Conservation (phyloP, 2,113 vertebrate species). For the Clarias gariepinus region DNA sequence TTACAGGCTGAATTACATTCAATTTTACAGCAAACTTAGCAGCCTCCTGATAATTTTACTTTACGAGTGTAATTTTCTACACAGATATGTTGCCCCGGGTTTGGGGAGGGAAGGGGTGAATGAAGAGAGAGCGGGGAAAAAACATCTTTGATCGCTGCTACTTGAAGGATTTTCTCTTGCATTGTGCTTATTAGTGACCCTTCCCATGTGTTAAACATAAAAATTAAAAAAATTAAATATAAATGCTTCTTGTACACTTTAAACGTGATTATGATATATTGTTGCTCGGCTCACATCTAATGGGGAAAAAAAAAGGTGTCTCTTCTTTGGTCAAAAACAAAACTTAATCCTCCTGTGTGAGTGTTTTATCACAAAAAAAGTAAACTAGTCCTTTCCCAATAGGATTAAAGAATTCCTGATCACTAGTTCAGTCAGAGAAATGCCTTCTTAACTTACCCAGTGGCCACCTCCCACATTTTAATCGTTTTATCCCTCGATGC, state of each 20-base stretch:
- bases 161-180: neutral
- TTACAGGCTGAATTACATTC: neutral
- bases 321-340: neutral
- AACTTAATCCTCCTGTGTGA: neutral
- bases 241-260: neutral
- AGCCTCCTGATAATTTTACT: neutral
- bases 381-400: neutral
- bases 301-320: neutral
- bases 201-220: neutral
- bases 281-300: neutral
- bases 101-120: neutral
- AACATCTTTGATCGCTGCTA: neutral
- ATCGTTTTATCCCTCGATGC: conserved; percentile 99
- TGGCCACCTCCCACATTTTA: conserved; percentile 99
- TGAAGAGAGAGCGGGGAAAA: neutral
- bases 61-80: neutral
- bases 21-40: neutral
- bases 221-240: neutral
- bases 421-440: neutral
- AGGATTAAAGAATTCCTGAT: neutral
- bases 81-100: neutral
- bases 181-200: neutral
- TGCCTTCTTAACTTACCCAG: conserved; percentile 83
- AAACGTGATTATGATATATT: neutral
- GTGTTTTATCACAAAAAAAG: neutral